phyloP scores from a whole-genome alignment of 1,140 invertebrate genomes.

The Drosophila bocqueti region DNA sequence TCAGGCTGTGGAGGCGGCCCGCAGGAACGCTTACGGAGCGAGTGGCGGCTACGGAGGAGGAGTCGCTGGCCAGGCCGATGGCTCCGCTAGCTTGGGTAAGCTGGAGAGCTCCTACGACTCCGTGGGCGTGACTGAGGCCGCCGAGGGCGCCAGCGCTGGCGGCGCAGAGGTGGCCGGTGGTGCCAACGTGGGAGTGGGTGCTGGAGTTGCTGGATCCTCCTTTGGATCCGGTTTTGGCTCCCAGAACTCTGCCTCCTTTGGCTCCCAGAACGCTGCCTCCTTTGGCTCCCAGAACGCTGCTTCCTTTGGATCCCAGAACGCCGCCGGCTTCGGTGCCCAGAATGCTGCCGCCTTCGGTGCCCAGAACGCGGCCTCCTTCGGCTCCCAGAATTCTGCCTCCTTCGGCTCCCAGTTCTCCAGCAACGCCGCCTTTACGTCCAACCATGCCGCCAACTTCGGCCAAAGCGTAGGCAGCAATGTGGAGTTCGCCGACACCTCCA shows the following conservation, averaged over 20 bases:
- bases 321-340: slow-evolving; percentile 11
- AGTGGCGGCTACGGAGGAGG: slow-evolving; percentile 28
- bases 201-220: slow-evolving; percentile 15
- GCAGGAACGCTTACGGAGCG: slow-evolving; percentile 42
- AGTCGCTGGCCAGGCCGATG: slow-evolving; percentile 14
- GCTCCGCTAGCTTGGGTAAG: slow-evolving; percentile 46
- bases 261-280: slow-evolving; percentile 33
- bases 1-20: slow-evolving; percentile 71
- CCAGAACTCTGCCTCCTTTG: slow-evolving; percentile 26
- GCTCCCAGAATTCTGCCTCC: slow-evolving; percentile 19
- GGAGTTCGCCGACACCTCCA: slow-evolving; percentile 58
- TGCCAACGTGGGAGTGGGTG: slow-evolving; percentile 10
- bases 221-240: slow-evolving; percentile 4
- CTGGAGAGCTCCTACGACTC: slow-evolving; percentile 73
- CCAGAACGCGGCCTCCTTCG: slow-evolving; percentile 19
- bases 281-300: slow-evolving; percentile 42
- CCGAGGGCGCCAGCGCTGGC: slow-evolving; percentile 21
- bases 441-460: slow-evolving; percentile 62
- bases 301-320: slow-evolving; percentile 25
- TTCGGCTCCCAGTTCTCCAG: slow-evolving; percentile 53
- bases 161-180: slow-evolving; percentile 10
- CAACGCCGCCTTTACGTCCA: slow-evolving; percentile 63
- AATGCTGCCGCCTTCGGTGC: slow-evolving; percentile 51
- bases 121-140: slow-evolving; percentile 59
- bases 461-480: slow-evolving; percentile 68